phyloP scores from a whole-genome alignment of 2,797 vertebrate species.

The Rhabdomys pumilio region DNA sequence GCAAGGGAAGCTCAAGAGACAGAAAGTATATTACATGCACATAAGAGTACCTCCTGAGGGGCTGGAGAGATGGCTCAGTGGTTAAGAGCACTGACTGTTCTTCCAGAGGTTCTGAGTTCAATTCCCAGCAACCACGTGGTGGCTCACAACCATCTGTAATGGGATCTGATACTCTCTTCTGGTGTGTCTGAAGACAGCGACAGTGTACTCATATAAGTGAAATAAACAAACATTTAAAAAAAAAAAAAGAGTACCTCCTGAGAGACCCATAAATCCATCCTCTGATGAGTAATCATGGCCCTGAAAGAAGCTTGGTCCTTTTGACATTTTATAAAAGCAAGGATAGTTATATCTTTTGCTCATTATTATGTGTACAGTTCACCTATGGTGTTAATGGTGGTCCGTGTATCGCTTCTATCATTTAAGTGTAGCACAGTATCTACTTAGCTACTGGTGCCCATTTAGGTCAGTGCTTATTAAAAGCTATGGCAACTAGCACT shows the following conservation, averaged over 20 bases:
- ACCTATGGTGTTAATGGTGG: accelerated
- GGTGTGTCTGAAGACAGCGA: too few species aligned
- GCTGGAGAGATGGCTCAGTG: too few species aligned
- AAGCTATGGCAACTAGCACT: not conserved
- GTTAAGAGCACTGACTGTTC: too few species aligned
- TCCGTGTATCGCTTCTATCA: not conserved
- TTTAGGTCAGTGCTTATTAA: not conserved
- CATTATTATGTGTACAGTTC: not conserved
- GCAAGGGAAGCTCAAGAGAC: not conserved
- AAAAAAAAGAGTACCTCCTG: not conserved
- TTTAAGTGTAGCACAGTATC: not conserved
- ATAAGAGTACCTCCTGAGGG: not conserved
- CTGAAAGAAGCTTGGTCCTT: not conserved
- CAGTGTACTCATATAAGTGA: too few species aligned
- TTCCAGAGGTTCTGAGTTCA: too few species aligned
- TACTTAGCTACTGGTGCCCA: too few species aligned
- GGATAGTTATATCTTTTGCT: not conserved
- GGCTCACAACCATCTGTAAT: too few species aligned
- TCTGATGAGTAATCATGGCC: not conserved
- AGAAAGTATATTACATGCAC: not conserved
- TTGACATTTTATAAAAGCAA: not conserved
- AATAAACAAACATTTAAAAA: too few species aligned
- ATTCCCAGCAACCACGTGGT: too few species aligned
- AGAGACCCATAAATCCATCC: too few species aligned
- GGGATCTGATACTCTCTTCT: too few species aligned